phyloP scores from a whole-genome alignment of 2,888 invertebrate species.

The Tenthredo notha region DNA sequence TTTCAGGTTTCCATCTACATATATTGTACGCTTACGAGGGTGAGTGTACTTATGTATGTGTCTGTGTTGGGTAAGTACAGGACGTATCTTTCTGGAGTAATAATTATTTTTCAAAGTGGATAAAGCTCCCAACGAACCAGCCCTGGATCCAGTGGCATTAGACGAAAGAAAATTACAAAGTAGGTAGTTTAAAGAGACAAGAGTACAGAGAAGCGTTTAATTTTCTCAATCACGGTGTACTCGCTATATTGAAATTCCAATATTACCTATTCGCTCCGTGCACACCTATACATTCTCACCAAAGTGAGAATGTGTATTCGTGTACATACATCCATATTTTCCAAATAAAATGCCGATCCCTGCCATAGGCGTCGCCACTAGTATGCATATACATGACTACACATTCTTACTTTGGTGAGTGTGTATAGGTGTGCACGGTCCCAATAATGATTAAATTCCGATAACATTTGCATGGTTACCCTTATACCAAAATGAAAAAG shows the following conservation, averaged over 20 bases:
- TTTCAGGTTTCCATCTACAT: neutral
- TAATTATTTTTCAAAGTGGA: slow-evolving; percentile 6
- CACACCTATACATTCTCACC: too few species aligned
- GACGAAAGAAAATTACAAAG: neutral
- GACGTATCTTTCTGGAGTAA: neutral
- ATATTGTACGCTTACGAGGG: neutral
- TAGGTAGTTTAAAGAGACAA: neutral
- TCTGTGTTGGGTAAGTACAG: neutral
- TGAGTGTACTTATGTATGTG: neutral
- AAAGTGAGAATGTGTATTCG: too few species aligned
- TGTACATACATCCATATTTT: too few species aligned
- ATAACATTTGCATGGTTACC: neutral
- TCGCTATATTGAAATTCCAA: neutral
- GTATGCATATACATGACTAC: too few species aligned
- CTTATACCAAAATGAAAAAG: neutral
- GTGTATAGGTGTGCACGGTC: too few species aligned
- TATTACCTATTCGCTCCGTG: too few species aligned
- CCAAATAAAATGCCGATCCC: too few species aligned
- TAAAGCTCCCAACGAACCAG: neutral
- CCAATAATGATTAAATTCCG: neutral
- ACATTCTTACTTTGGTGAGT: too few species aligned
- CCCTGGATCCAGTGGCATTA: neutral
- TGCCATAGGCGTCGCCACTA: too few species aligned
- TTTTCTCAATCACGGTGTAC: neutral
- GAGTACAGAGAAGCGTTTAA: neutral